These are phyloP conservation scores for Chydorus sphaericus DNA, from an alignment of 2,888 invertebrate species.

Conservation along the genomic window DNA sequence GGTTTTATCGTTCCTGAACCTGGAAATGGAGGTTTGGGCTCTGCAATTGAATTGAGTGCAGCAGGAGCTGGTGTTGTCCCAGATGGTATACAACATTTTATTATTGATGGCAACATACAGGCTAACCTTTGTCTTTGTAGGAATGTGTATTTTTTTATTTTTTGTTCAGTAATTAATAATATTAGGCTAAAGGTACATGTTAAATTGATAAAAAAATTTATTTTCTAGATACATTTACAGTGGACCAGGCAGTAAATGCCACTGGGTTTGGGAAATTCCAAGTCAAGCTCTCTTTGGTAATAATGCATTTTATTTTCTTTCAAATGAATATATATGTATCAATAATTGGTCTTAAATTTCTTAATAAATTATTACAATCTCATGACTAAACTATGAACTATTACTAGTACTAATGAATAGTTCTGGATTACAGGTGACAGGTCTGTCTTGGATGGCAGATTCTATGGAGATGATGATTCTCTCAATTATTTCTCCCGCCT, in stretches of 20 bases:
- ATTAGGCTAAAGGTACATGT: background rate
- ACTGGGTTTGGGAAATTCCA: constrained; percentile 75
- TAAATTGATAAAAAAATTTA: background rate
- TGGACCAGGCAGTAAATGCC: constrained; percentile 6
- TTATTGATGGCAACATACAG: too few relatives aligned
- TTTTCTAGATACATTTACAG: constrained; percentile 11
- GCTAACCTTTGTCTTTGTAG: too few relatives aligned
- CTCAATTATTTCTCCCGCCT: constrained; percentile 79
- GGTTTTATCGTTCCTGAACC: background rate
- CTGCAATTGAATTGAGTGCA: constrained; percentile 54
- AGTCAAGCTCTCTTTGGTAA: constrained; percentile 73
- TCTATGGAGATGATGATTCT: constrained; percentile 98
- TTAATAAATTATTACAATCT: too few relatives aligned
- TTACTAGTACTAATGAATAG: too few relatives aligned
- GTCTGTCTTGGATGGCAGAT: constrained; percentile 90
- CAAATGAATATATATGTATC: too few relatives aligned
- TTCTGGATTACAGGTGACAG: constrained; percentile 65
- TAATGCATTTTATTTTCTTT: too few relatives aligned
- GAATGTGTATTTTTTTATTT: background rate
- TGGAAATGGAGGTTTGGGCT: constrained; percentile 9
- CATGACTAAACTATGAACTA: too few relatives aligned
- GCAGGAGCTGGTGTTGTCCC: constrained; percentile 52
- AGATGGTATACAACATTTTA: constrained; percentile 41
- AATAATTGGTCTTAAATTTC: too few relatives aligned
- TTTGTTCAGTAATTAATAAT: background rate